Percentiles rank a stretch among this genome's conserved stretches.
These are phyloP conservation scores for Drosophila yooni DNA, from an alignment of 2,888 invertebrate genomes.

Conservation along the genomic window DNA sequence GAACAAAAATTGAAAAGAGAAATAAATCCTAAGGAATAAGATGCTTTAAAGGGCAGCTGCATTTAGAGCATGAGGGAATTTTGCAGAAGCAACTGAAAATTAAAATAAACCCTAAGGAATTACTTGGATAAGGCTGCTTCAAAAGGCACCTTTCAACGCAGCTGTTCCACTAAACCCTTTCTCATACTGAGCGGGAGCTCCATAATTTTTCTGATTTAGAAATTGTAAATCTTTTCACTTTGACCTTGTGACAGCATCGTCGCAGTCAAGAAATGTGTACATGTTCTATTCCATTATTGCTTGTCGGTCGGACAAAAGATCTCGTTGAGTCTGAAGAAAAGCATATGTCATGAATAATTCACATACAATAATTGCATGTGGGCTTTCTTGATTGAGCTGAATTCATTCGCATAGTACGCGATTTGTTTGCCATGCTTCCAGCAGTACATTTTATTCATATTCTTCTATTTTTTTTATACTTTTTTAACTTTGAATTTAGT, in stretches of 20 bases:
- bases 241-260: slow-evolving; percentile 58
- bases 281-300: slow-evolving; percentile 38
- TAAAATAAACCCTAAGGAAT: neutral
- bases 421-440: slow-evolving; percentile 45
- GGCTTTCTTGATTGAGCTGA: slow-evolving; percentile 68
- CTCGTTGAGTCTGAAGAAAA: slow-evolving; percentile 35
- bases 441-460: slow-evolving; percentile 19
- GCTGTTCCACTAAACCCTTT: slow-evolving; percentile 17
- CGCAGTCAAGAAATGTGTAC: neutral
- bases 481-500: slow-evolving; percentile 37
- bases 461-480: slow-evolving; percentile 26
- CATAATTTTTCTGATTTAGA: slow-evolving; percentile 47
- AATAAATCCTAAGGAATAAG: slow-evolving; percentile 1
- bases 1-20: neutral
- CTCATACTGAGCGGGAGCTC: slow-evolving; percentile 7
- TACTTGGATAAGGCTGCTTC: neutral
- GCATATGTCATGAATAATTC: slow-evolving; percentile 33
- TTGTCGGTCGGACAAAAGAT: slow-evolving; percentile 35
- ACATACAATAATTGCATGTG: slow-evolving; percentile 23
- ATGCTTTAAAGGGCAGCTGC: neutral
- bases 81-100: neutral
- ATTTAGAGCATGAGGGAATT: neutral
- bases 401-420: slow-evolving; percentile 76
- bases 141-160: neutral
- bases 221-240: slow-evolving; percentile 65